These are phyloP conservation scores for Malacoraja senta DNA, from an alignment of 2,797 vertebrate species.

Conservation along the genomic window DNA sequence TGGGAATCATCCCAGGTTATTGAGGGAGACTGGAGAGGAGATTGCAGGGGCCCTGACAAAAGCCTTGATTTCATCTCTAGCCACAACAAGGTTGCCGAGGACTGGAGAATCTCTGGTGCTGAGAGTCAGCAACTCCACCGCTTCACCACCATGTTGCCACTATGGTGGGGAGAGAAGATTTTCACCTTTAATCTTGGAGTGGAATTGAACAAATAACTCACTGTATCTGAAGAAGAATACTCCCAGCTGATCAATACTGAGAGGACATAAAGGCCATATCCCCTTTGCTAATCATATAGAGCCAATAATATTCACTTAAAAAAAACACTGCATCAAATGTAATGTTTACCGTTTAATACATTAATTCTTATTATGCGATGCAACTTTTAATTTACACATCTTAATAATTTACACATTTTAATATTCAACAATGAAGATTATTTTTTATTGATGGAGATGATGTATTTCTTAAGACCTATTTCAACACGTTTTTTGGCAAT, in stretches of 20 bases:
- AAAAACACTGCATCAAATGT: neutral
- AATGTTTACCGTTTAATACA: neutral
- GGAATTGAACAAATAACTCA: neutral
- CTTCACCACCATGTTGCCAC: neutral
- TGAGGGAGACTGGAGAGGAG: too few relatives aligned
- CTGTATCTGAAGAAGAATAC: neutral
- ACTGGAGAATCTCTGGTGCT: too few relatives aligned
- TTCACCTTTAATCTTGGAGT: neutral
- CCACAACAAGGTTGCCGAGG: too few relatives aligned
- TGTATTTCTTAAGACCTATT: neutral
- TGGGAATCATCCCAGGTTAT: too few relatives aligned
- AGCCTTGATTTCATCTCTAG: too few relatives aligned
- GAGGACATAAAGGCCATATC: neutral
- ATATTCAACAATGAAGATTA: neutral
- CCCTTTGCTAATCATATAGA: neutral
- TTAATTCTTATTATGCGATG: neutral
- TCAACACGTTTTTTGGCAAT: neutral
- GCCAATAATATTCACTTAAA: neutral
- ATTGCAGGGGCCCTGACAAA: too few relatives aligned
- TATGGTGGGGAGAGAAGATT: neutral
- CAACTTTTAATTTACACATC: neutral
- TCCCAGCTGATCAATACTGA: neutral
- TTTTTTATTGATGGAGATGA: neutral
- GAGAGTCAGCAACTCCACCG: too few relatives aligned
- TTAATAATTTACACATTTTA: constrained; percentile 18